Percentiles rank a stretch among this genome's conserved stretches.
Conservation (phyloP, 2,113 vertebrate species). For the Acanthisitta chloris region DNA sequence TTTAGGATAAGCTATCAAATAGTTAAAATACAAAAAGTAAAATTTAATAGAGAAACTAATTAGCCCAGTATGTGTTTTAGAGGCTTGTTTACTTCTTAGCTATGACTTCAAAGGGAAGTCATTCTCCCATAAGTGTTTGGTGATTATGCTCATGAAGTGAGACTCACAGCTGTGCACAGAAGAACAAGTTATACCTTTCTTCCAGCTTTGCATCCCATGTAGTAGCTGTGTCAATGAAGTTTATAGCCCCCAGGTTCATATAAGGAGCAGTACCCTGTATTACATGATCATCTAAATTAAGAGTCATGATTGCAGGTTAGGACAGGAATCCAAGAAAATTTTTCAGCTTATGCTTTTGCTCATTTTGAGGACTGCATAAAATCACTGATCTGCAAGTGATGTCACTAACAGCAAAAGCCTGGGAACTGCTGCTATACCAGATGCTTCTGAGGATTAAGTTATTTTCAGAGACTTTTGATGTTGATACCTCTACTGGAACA, state of each 20-base stretch:
- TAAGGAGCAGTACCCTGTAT: background rate
- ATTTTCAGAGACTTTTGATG: background rate
- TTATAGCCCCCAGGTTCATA: background rate
- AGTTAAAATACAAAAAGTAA: background rate
- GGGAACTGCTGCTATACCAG: constrained; percentile 1
- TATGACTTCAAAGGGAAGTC: background rate
- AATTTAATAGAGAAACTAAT: background rate
- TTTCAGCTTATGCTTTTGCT: background rate
- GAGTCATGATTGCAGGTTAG: background rate
- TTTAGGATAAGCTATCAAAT: background rate
- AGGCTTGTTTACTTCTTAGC: background rate
- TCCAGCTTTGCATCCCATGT: background rate
- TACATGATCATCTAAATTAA: background rate
- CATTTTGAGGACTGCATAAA: background rate
- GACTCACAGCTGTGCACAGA: background rate
- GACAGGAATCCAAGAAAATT: background rate
- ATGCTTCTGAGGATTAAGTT: constrained; percentile 32
- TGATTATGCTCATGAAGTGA: background rate
- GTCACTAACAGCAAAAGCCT: background rate
- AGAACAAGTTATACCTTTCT: background rate
- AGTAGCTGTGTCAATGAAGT: background rate
- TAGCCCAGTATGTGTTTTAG: background rate
- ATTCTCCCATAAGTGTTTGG: background rate
- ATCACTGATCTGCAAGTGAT: background rate
- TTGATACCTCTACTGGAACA: background rate